These are phyloP conservation scores for Prunella himalayana DNA, from an alignment of 2,113 vertebrate species.

Conservation along the genomic window DNA sequence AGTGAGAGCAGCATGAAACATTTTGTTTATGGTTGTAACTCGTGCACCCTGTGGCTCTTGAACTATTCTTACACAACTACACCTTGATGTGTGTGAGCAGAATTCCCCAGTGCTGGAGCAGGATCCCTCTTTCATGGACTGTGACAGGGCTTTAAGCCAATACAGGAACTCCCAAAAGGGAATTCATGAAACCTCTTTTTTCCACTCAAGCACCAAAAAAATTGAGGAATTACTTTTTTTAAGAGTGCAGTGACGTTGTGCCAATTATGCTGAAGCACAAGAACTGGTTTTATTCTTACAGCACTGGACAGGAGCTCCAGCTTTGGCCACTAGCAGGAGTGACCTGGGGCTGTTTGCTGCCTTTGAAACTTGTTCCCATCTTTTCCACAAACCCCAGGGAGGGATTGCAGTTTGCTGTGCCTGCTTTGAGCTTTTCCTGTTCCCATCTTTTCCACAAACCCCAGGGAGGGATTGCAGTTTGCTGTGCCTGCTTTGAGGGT, in stretches of 20 bases:
- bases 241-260: neutral
- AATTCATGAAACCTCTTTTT: neutral
- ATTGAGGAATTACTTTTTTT: accelerated
- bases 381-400: no score
- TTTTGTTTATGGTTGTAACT: neutral
- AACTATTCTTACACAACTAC: accelerated
- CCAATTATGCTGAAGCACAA: accelerated
- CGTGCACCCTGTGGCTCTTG: accelerated
- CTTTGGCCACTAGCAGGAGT: accelerated
- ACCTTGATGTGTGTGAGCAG: accelerated
- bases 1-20: accelerated
- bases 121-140: accelerated
- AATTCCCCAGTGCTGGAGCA: neutral
- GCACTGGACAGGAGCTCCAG: neutral
- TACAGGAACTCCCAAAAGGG: accelerated
- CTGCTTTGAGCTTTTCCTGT: no score
- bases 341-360: neutral
- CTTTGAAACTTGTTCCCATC: neutral
- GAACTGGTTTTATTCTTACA: neutral
- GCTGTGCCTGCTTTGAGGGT: neutral
- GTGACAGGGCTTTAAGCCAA: neutral
- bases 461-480: accelerated
- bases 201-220: neutral
- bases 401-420: no score
- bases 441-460: accelerated